Percentiles rank a stretch among this genome's conserved stretches.
phyloP scores from a whole-genome alignment of 2,888 invertebrate genomes.

The Acanthoscelides obtectus region DNA sequence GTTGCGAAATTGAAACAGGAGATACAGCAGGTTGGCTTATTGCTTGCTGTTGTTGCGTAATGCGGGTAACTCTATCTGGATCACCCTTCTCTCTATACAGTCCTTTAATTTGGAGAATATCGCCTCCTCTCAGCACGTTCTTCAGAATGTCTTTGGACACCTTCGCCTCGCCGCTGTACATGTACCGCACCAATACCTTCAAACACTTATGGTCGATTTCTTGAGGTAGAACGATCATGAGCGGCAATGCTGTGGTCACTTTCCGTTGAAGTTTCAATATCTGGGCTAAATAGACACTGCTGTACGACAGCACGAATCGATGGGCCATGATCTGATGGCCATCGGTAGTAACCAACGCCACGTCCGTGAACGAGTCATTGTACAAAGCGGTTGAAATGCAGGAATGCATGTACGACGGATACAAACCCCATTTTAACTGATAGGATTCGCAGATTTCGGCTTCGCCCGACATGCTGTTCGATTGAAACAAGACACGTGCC shows the following conservation, averaged over 20 bases:
- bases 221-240: conserved; percentile 72
- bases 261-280: conserved; percentile 44
- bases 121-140: conserved; percentile 75
- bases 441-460: conserved; percentile 61
- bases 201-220: conserved; percentile 76
- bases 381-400: conserved; percentile 69
- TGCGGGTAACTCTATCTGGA: conserved; percentile 13
- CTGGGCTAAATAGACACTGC: conserved; percentile 63
- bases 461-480: conserved; percentile 47
- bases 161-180: conserved; percentile 78
- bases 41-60: conserved; percentile 8
- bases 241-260: conserved; percentile 39
- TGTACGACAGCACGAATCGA: conserved; percentile 78
- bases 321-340: conserved; percentile 80
- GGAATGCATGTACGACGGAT: conserved; percentile 74
- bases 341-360: conserved; percentile 72
- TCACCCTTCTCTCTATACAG: conserved; percentile 60
- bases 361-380: conserved; percentile 79
- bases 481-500: not conserved
- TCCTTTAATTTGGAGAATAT: conserved; percentile 75
- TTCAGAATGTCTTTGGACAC: conserved; percentile 81
- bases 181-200: conserved; percentile 78
- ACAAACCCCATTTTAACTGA: conserved; percentile 86
- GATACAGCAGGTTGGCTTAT: conserved; percentile 9
- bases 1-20: conserved; percentile 8